A percentile compares a stretch with the other conserved stretches of the same genome.
These are phyloP conservation scores for Hozukius guyotensis DNA, from an alignment of 2,797 vertebrate genomes.

Conservation along the genomic window DNA sequence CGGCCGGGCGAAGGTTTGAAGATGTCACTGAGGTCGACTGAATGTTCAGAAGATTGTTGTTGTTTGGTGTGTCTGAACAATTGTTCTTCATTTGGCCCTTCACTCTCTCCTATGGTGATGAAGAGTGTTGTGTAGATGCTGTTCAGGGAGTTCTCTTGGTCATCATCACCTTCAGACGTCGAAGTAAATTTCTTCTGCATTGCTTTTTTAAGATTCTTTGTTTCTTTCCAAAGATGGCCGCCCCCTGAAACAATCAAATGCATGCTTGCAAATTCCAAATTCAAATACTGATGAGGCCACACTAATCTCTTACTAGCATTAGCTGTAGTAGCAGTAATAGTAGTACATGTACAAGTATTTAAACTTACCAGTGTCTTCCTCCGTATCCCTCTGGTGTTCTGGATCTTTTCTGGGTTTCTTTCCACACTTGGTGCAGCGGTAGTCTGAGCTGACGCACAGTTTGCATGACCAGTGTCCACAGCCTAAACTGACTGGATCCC, in stretches of 20 bases:
- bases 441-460: background rate
- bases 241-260: slow-evolving; percentile 14
- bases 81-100: slow-evolving; percentile 15
- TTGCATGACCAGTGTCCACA: slow-evolving; percentile 46
- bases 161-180: slow-evolving; percentile 20
- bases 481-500: accelerated
- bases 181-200: background rate
- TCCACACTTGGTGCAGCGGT: slow-evolving; percentile 8
- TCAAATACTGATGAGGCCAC: background rate
- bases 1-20: background rate
- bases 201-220: background rate
- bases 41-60: accelerated
- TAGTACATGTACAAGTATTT: background rate
- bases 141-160: background rate
- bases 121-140: slow-evolving; percentile 36
- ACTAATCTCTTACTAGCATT: background rate
- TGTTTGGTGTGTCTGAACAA: background rate
- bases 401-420: background rate
- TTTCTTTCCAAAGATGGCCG: background rate
- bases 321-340: background rate
- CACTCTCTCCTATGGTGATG: slow-evolving; percentile 2
- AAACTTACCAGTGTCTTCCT: background rate
- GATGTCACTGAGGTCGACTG: slow-evolving; percentile 9
- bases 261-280: background rate
- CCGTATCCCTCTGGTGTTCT: accelerated